phyloP scores from a whole-genome alignment of 2,113 vertebrate species.

The Gnathonemus echidnorhynchus region DNA sequence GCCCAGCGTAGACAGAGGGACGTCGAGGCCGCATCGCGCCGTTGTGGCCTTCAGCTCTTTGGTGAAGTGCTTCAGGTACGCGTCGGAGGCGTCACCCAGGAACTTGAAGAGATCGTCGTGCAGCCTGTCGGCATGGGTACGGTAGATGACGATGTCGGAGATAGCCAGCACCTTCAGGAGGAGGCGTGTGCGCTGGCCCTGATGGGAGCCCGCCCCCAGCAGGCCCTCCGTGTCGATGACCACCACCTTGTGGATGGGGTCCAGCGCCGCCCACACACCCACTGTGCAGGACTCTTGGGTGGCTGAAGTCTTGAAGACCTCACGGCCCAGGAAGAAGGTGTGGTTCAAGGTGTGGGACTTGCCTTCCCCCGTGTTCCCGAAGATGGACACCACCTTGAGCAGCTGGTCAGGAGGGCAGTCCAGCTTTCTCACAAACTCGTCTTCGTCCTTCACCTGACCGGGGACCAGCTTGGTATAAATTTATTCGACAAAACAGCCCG shows the following conservation, averaged over 20 bases:
- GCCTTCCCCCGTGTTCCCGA: constrained; percentile 96
- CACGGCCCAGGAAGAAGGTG: constrained; percentile 91
- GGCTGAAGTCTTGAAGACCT: constrained; percentile 94
- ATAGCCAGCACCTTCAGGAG: constrained; percentile 93
- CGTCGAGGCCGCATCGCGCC: constrained; percentile 89
- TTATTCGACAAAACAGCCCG: background rate
- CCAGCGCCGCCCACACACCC: constrained; percentile 93
- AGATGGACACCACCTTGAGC: constrained; percentile 95
- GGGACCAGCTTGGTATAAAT: constrained; percentile 17
- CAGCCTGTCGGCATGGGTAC: constrained; percentile 91
- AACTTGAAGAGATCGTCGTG: constrained; percentile 99
- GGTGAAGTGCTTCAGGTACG: constrained; percentile 95
- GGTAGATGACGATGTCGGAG: constrained; percentile 93
- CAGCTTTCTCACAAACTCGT: constrained; percentile 82
- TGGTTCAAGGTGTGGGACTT: constrained; percentile 98
- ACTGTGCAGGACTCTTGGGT: constrained; percentile 96
- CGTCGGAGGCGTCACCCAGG: constrained; percentile 92
- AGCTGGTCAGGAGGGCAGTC: constrained; percentile 83
- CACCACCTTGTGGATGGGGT: constrained; percentile 82
- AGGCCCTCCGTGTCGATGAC: constrained; percentile 95
- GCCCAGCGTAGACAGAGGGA: constrained; percentile 90
- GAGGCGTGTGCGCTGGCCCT: constrained; percentile 90
- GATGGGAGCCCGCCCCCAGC: constrained; percentile 84
- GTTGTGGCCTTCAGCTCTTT: constrained; percentile 94
- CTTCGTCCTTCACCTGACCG: constrained; percentile 79